Conservation (phyloP, 2,888 invertebrate genomes). For the Scaptomyza polygonia region DNA sequence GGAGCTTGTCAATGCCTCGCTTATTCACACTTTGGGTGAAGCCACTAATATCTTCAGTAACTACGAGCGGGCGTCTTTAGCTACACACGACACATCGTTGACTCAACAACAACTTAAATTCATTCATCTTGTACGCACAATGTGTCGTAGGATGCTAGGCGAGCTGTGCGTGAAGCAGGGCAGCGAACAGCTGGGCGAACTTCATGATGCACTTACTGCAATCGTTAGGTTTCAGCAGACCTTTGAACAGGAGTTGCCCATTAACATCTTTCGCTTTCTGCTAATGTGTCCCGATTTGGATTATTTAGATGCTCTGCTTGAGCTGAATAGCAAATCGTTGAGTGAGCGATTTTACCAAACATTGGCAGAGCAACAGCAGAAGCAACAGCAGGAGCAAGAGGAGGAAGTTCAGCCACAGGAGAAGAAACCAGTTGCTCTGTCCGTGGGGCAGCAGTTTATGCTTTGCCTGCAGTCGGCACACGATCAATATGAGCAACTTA, state of each 20-base stretch:
- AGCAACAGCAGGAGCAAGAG: slow-evolving; percentile 8
- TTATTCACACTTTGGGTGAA: slow-evolving; percentile 55
- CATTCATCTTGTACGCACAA: slow-evolving; percentile 59
- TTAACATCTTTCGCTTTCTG: slow-evolving; percentile 48
- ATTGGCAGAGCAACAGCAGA: not conserved
- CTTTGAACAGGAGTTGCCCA: slow-evolving; percentile 54
- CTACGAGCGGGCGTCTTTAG: slow-evolving; percentile 59
- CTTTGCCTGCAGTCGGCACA: slow-evolving; percentile 41
- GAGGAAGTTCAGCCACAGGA: slow-evolving; percentile 9
- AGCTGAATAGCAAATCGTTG: slow-evolving; percentile 26
- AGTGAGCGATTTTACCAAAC: slow-evolving; percentile 27
- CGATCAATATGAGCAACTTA: slow-evolving; percentile 47
- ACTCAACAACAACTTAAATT: slow-evolving; percentile 68
- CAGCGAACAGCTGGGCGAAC: slow-evolving; percentile 33
- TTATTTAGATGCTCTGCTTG: slow-evolving; percentile 36
- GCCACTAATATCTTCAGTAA: slow-evolving; percentile 53
- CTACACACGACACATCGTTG: slow-evolving; percentile 39
- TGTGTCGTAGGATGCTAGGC: slow-evolving; percentile 47
- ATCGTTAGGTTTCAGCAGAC: slow-evolving; percentile 44
- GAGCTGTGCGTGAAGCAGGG: slow-evolving; percentile 19
- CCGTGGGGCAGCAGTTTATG: slow-evolving; percentile 42
- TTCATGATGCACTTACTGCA: slow-evolving; percentile 36
- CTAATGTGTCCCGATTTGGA: slow-evolving; percentile 45
- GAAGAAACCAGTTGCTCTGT: not conserved
- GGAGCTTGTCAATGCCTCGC: slow-evolving; percentile 38